Conservation (phyloP, 2,113 vertebrate genomes). For the Chloebia gouldiae region DNA sequence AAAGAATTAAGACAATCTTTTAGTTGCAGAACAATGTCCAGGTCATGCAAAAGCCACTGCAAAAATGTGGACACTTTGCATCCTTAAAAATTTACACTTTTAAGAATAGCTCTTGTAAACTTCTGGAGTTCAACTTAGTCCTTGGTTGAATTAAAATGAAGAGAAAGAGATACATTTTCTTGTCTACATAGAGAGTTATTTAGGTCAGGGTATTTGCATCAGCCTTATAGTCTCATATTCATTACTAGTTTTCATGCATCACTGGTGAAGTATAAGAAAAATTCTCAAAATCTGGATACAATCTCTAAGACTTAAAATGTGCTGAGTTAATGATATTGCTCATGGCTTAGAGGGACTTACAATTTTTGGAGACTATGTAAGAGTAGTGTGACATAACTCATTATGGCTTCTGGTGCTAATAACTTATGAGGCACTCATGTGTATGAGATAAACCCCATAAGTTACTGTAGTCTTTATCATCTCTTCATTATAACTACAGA, state of each 20-base stretch:
- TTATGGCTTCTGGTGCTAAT: conserved; percentile 63
- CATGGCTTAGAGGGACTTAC: conserved; percentile 56
- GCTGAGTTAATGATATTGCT: conserved; percentile 66
- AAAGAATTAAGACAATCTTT: not conserved
- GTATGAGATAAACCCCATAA: conserved; percentile 67
- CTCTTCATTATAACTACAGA: conserved; percentile 63
- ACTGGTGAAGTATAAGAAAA: conserved; percentile 39
- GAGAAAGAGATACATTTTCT: not conserved
- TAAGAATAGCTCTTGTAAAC: not conserved
- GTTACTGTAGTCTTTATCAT: conserved; percentile 66
- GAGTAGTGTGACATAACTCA: conserved; percentile 65
- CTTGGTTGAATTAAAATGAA: not conserved
- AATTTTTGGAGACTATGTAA: conserved; percentile 58
- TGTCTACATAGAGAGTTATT: not conserved
- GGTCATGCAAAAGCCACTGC: not conserved
- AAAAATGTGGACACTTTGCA: not conserved
- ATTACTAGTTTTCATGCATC: conserved; percentile 62
- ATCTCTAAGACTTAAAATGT: conserved; percentile 44
- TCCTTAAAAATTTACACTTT: not conserved
- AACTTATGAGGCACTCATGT: conserved; percentile 60
- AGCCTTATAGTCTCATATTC: conserved; percentile 21
- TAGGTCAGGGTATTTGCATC: conserved; percentile 22
- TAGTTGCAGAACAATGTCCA: not conserved
- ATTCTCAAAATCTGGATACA: conserved; percentile 55
- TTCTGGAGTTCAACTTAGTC: not conserved